Base-by-base conservation (phyloP, 2,797 vertebrate species). In the Glyptemys insculpta region DNA sequence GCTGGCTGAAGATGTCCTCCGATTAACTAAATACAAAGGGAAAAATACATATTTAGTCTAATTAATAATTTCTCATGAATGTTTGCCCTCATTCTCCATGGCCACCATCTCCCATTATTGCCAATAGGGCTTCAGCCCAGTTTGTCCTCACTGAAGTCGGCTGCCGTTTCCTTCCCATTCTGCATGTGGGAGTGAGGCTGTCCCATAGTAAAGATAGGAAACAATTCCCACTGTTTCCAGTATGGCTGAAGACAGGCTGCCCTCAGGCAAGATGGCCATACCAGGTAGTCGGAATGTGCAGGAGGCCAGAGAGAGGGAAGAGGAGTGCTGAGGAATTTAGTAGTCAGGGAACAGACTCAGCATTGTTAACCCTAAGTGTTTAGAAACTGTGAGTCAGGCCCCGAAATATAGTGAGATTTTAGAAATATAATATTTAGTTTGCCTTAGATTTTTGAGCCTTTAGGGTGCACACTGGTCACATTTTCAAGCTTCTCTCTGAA, bases 331-430 rank as follows among this genome's bases (percentile, higher is more conserved):
- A 44, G 91, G 4, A 87, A 90, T 0, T 0, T 1, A 0, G 11
- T 62, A 62, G 29, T 62, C 57, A 31, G 57, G 57, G 29, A 62
- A 62, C 29, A 62, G n/a, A 91, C 1, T 79, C 54, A 84, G n/a
- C 10, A 19, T n/a, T 41, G 18, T 74, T 72, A 59, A 57, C 12
- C 65, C 11, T n/a, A 41, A n/a, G 18, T 41, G 56, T 6, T 49
- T 5, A 90, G 47, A 0, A 3, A 53, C 12, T 44, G 79, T 88
- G 34, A 81, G 25, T 49, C 31, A 86, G 0, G 0, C 2, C 12
- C 1, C 15, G 81, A 84, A 86, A 72, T 16, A 68, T 57, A 57
- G 56, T 72, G 65, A 72, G n/a, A 72, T n/a, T 72, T 72, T 72
- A 37, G 59, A 95, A 86, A 0, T 1, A 2, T 41, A 80, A 91